Base-by-base conservation (phyloP, 2,113 vertebrate species). In the Sisor rabdophorus region DNA sequence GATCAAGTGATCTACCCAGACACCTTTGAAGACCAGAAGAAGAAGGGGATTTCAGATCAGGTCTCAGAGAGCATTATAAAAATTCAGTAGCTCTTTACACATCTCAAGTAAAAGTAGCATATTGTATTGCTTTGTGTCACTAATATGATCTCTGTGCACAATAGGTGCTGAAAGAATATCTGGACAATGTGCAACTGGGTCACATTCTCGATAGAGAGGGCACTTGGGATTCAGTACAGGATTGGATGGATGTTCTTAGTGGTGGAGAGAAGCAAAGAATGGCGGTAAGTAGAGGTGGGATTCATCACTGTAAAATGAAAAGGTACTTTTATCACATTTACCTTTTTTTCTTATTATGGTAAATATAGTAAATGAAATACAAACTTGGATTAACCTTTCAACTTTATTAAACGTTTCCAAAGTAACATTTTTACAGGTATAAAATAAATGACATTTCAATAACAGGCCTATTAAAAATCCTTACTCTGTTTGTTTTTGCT, bases 181-280 rank as follows among this genome's bases (percentile, higher is more conserved):
- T 99, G 82, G 95, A 96, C 84, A 98, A 98, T 10, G 97, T 99
- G 52, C 97, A 98, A 80, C 81, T 99, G 84, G 94, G 96, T 58
- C 95, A 94, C 53, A 98, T 99, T 83, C 87, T 98, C 81, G 95
- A 95, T 13, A 88, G 97, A 69, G 97, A 99, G 89, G 95, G 95
- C 70, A 93, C 90, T 79, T 98, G 97, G 97, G 95, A 98, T 44
- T 87, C 88, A 1, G 88, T 98, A 85, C 96, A 98, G 89, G 97
- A 99, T 59, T 99, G 97, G 97, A 98, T 98, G 96, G 97, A 98
- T 73, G 97, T 98, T 0, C 95, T 99, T 85, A 99, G 97, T 61
- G 97, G 97, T 81, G 97, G 97, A 88, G 97, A 99, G 54, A 98
- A 98, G 82, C 97, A 99, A 84, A 94, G 97, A 81, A 98, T 99